phyloP scores from a whole-genome alignment of 2,113 vertebrate species.

The Bufo gargarizans region DNA sequence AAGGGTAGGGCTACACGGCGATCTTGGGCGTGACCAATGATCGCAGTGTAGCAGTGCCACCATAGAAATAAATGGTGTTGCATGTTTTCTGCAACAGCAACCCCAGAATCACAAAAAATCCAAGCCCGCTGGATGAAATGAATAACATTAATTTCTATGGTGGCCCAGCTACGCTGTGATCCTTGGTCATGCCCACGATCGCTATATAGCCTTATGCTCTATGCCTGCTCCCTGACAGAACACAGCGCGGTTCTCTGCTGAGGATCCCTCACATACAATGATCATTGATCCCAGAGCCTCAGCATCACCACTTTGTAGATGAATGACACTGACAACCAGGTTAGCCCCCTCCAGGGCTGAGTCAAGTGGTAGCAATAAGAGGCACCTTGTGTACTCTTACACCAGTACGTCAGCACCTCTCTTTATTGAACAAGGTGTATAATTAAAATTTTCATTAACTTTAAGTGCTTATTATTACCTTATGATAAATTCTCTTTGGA shows the following conservation, averaged over 20 bases:
- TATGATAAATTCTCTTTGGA: background rate
- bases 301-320: background rate
- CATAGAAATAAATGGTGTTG: no score
- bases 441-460: background rate
- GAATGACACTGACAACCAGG: background rate
- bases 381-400: background rate
- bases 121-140: no score
- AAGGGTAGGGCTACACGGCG: no score
- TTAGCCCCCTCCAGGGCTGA: background rate
- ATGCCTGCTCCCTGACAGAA: conserved; percentile 13
- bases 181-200: no score
- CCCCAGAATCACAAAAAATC: no score
- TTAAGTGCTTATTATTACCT: background rate
- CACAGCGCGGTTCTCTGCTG: background rate
- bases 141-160: no score
- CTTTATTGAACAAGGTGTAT: background rate
- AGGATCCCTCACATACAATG: background rate
- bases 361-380: background rate
- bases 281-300: conserved; percentile 19
- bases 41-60: no score
- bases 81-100: no score
- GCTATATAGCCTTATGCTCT: background rate
- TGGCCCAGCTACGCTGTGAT: no score
- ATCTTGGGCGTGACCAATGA: no score
- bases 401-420: background rate